Percentiles rank a stretch among this genome's conserved stretches.
Conservation (phyloP, 2,888 invertebrate species). For the Xylota sylvarum region DNA sequence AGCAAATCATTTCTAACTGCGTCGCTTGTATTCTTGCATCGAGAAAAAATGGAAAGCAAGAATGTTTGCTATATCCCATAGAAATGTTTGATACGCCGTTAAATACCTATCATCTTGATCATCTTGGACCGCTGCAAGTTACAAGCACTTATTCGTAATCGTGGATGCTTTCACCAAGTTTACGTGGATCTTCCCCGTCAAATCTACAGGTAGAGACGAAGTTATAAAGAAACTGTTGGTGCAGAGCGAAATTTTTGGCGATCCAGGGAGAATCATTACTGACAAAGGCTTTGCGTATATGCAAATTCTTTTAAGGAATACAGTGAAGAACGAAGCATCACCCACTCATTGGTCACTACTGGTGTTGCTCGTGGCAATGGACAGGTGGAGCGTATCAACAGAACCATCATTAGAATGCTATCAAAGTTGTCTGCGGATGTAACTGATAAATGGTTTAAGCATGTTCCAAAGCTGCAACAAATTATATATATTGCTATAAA, state of each 20-base stretch:
- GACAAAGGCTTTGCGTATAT: conserved; percentile 39
- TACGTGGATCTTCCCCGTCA: conserved; percentile 21
- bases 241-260: conserved; percentile 22
- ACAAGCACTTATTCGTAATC: too few relatives aligned
- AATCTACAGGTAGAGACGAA: conserved; percentile 18
- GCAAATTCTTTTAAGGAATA: conserved; percentile 28
- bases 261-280: conserved; percentile 33
- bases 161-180: conserved; percentile 41
- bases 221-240: conserved; percentile 14
- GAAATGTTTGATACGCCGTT: conserved; percentile 81
- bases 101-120: conserved; percentile 81
- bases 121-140: conserved; percentile 79
- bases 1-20: conserved; percentile 14
- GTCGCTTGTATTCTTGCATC: conserved; percentile 22
- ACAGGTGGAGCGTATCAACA: conserved; percentile 33
- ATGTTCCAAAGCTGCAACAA: conserved; percentile 74
- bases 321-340: conserved; percentile 10
- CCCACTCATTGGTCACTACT: conserved; percentile 22
- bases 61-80: conserved; percentile 79
- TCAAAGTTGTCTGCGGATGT: conserved; percentile 52
- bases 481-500: conserved; percentile 79
- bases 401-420: conserved; percentile 20
- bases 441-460: conserved; percentile 78
- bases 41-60: conserved; percentile 12
- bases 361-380: conserved; percentile 34